Percentiles rank a stretch among this genome's conserved stretches.
Evolutionary conservation across 2,113 vertebrate genomes (phyloP).

Genomic region (Mesocricetus auratus): DNA sequence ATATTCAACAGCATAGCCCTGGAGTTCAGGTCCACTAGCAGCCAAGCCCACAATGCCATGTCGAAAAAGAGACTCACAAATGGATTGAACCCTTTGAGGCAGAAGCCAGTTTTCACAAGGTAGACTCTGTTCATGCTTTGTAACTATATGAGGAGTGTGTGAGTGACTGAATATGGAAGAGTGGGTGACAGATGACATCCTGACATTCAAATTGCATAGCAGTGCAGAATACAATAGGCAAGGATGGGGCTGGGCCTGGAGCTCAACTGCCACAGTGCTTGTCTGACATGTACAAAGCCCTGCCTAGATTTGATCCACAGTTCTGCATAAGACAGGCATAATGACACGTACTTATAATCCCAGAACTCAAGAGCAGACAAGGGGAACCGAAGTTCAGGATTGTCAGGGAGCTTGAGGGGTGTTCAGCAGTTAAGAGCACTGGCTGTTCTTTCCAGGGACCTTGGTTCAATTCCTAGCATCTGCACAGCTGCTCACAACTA

Average conservation of each 20-base stretch:
- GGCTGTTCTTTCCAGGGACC: not conserved
- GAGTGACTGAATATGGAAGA: not conserved
- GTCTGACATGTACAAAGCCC: not conserved
- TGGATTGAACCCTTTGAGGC: not conserved
- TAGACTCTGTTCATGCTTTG: not conserved
- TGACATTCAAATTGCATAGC: not conserved
- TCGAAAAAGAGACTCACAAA: not conserved
- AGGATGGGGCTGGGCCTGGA: not conserved
- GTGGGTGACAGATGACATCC: not conserved
- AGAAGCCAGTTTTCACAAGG: not conserved
- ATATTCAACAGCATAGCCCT: not conserved
- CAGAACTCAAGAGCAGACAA: not conserved
- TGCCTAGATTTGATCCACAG: not conserved
- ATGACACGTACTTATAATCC: not conserved
- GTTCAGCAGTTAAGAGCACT: not conserved
- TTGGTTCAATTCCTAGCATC: no score
- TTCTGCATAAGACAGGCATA: not conserved
- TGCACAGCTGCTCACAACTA: not conserved
- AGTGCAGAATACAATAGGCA: not conserved
- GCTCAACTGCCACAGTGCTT: not conserved
- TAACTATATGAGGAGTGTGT: not conserved
- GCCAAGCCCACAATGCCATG: not conserved
- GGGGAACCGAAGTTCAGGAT: not conserved
- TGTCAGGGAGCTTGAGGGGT: not conserved
- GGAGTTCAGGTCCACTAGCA: not conserved